A percentile compares a stretch with the other conserved stretches of the same genome.
phyloP scores from a whole-genome alignment of 2,888 invertebrate genomes.

The Mycalesis mineus region DNA sequence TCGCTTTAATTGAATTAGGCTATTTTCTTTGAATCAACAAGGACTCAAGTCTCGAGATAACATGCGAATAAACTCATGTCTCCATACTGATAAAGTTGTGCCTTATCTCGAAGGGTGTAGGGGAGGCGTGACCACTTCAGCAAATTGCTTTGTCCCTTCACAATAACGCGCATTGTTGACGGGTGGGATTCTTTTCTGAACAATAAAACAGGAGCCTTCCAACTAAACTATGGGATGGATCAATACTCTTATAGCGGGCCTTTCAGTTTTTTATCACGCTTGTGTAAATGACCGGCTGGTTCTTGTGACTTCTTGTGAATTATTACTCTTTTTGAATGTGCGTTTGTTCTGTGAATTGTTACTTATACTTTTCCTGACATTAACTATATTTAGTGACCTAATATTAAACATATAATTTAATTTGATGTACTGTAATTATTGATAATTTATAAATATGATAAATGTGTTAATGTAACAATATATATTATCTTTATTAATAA shows the following conservation, averaged over 20 bases:
- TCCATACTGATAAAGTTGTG: conserved; percentile 33
- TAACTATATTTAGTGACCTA: no score
- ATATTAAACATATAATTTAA: no score
- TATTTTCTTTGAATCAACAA: conserved; percentile 2
- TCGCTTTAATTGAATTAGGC: neutral
- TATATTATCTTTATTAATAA: no score
- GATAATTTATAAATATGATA: no score
- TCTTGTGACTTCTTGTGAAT: no score
- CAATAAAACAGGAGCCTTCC: conserved; percentile 28
- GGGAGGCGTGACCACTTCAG: conserved; percentile 35
- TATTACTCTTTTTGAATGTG: no score
- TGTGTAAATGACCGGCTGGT: conserved; percentile 14
- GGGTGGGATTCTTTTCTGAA: conserved; percentile 31
- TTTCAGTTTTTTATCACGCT: neutral
- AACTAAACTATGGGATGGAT: conserved; percentile 24
- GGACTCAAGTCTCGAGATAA: conserved; percentile 13
- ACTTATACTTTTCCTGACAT: no score
- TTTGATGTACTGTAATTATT: no score
- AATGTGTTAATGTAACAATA: no score
- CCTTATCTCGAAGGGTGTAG: conserved; percentile 31
- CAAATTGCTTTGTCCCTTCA: conserved; percentile 38
- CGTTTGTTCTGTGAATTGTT: no score
- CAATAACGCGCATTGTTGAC: conserved; percentile 34
- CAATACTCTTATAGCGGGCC: conserved; percentile 15
- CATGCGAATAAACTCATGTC: conserved; percentile 19